A percentile compares a stretch with the other conserved stretches of the same genome.
Conservation (phyloP, 2,888 invertebrate species). For the Amphipoea lucens region DNA sequence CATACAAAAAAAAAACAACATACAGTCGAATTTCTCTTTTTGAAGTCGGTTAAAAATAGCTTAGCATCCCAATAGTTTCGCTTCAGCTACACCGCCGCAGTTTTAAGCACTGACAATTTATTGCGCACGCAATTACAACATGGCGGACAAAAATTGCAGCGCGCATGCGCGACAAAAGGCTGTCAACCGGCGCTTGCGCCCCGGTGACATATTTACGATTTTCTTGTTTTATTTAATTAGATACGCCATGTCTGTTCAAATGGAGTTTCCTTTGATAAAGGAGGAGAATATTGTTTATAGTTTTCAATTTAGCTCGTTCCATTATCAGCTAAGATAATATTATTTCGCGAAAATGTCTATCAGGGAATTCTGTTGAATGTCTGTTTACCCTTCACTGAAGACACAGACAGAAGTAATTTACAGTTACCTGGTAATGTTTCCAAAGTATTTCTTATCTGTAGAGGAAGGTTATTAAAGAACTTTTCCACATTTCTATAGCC, state of each 20-base stretch:
- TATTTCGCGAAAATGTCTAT: neutral
- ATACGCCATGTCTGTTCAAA: slow-evolving; percentile 36
- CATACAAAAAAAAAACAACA: too few species aligned
- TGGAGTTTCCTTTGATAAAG: slow-evolving; percentile 33
- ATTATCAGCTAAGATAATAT: neutral
- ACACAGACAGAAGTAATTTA: neutral
- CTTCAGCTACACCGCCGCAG: slow-evolving; percentile 26
- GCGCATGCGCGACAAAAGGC: slow-evolving; percentile 73
- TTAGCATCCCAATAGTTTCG: slow-evolving; percentile 6
- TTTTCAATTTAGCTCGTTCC: slow-evolving; percentile 17
- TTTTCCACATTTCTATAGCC: neutral
- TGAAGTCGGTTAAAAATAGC: too few species aligned
- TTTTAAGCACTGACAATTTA: slow-evolving; percentile 61
- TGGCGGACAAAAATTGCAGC: slow-evolving; percentile 75
- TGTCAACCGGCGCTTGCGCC: slow-evolving; percentile 74
- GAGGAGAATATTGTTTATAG: neutral
- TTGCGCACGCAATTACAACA: slow-evolving; percentile 77
- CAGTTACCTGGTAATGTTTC: neutral
- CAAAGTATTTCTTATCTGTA: neutral
- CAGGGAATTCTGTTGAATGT: neutral
- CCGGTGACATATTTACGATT: slow-evolving; percentile 60
- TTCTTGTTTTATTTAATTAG: slow-evolving; percentile 66
- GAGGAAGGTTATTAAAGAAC: neutral
- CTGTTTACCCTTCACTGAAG: neutral
- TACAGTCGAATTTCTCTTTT: too few species aligned